Percentiles rank a stretch among this genome's conserved stretches.
Conservation (phyloP, 2,113 vertebrate genomes). For the Anolis carolinensis region DNA sequence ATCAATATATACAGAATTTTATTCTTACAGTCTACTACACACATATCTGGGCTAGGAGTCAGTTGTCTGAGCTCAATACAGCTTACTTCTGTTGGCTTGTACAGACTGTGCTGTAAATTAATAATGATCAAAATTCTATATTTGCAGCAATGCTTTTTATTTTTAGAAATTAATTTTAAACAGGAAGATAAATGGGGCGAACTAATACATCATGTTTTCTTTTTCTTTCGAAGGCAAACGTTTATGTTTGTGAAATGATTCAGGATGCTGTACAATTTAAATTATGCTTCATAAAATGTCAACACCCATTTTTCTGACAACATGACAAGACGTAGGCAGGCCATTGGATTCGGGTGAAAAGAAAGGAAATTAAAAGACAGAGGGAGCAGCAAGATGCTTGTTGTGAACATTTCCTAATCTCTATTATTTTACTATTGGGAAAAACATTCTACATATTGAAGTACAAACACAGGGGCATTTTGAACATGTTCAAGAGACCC, state of each 20-base stretch:
- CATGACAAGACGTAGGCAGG: not conserved
- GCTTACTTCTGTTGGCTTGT: not conserved
- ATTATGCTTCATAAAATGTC: constrained; percentile 31
- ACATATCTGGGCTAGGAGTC: too few species aligned
- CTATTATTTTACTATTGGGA: not conserved
- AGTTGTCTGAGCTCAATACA: too few species aligned
- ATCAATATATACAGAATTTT: not conserved
- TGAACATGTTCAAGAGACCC: constrained; percentile 57
- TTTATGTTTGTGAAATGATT: constrained; percentile 1
- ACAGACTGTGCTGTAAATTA: not conserved
- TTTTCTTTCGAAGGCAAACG: constrained; percentile 13
- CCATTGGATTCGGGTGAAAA: constrained; percentile 1
- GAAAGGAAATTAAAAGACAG: constrained; percentile 24
- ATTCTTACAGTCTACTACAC: too few species aligned
- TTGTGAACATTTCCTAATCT: constrained; percentile 25
- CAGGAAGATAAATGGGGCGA: not conserved
- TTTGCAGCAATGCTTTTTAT: not conserved
- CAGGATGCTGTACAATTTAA: constrained; percentile 26
- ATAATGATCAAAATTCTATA: not conserved
- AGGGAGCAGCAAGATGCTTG: not conserved
- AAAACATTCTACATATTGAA: constrained; percentile 4
- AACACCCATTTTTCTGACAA: constrained; percentile 41
- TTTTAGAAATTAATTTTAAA: not conserved
- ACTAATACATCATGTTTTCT: not conserved
- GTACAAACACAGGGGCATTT: constrained; percentile 39